Base-by-base conservation (phyloP, 2,797 vertebrate species). In the Poeciliopsis paucimaculata region DNA sequence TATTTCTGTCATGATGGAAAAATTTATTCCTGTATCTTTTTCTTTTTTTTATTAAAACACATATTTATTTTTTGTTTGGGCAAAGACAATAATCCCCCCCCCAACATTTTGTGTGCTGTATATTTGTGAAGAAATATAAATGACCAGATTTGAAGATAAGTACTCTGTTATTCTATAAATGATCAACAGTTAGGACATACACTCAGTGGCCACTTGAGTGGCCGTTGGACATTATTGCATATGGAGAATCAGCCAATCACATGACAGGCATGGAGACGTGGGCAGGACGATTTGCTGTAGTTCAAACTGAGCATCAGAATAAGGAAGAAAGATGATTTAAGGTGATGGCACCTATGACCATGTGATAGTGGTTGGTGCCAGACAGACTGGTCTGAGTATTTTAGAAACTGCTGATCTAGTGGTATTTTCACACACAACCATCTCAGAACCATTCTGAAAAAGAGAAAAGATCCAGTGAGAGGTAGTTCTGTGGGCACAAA, bases 401-500 rank as follows among this genome's bases (percentile, higher is more conserved):
- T 47, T 15, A 47, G 46, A 47, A 47, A 47, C 46, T 18, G 46
- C 15, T 47, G 15, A 47, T 47, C 15, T 47, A 18, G 4, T 47
- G 4, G 46, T 15, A 47, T 47, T 47, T 47, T 47, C 46, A 47
- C 5, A 4, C 46, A 47, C 46, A 47, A 18, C 15, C 46, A 47
- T 47, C 15, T 47, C 46, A 43, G 41, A 43, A 43, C 41, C 2
- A 43, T 43, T 43, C 41, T 10, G 9, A 43, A 60, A 60, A 15
- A 60, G 57, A 60, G n/a, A 60, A 31, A 60, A 60, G 31, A 76
- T 79, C 46, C 77, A 73, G 57, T 77, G 51, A 55, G 71, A 1
- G 0, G 75, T 49, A 74, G 78, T 71, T 74, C 75, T 75, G 15
- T 75, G 76, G 36, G 80, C 5, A 0, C 11, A 89, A 88, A 89